Evolutionary conservation across 2,888 invertebrate species (phyloP), one percentile per base, ranked within the genome.

Genomic region (Pandemis cinnamomeana): DNA sequence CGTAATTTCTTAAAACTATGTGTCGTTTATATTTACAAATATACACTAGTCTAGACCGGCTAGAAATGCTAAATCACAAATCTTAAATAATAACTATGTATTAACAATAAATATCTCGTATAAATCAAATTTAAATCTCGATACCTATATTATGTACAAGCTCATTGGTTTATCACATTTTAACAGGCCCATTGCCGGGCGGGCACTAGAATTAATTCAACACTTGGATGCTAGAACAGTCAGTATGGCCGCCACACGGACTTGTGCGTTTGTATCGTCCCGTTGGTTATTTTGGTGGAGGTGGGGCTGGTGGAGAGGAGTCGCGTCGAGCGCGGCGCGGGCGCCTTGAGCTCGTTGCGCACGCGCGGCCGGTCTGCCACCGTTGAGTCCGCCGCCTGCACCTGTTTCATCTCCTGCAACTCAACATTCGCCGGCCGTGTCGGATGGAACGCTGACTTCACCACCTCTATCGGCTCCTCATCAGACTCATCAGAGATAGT

Each of bases 201-300:
- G 87, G 86, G 84, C 79, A 80, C 81, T 84, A 82, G 80, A 82
- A 79, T 75, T 76, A 78, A 72, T 71, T 79, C 79, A 80, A 75
- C 80, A 78, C 79, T 84, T 81, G 85, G 83, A 72, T 55, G 15
- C 85, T 84, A 80, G 60, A 74, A 86, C 71, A 80, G 87, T 93
- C 94, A 97, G 94, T 97, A 97, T 72, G 97, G 97, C 82, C 97
- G 91, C 97, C 97, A 97, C 48, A 97, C 97, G 13, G 95, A 95
- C 92, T 96, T 96, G 76, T 95, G 95, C 64, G 95, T 91, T 44
- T 95, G 89, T 86, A 95, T 94, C 77, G 93, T 85, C 67, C 95
- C 91, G 78, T 93, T 94, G 73, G 93, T 92, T 69, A 96, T 90
- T 90, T 96, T 96, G 4, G 96, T 95, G 75, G 95, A 94, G 42